Conservation (phyloP, 2,113 vertebrate genomes). For the Miniopterus natalensis region DNA sequence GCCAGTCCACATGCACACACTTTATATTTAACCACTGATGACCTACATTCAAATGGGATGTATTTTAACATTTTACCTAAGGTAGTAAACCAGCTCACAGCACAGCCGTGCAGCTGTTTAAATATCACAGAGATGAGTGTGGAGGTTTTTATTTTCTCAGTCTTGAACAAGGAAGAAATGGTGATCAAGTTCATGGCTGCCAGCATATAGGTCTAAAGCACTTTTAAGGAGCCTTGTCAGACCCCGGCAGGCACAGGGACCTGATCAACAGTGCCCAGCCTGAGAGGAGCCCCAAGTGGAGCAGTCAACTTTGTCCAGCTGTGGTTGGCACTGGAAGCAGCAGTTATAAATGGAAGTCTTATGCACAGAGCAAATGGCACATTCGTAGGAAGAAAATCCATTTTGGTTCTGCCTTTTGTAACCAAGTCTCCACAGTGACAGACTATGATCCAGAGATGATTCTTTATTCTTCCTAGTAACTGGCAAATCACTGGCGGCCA, state of each 20-base stretch:
- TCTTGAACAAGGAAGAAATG: constrained; percentile 45
- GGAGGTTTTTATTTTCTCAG: constrained; percentile 32
- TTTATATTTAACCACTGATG: constrained; percentile 41
- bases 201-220: background rate
- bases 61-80: constrained; percentile 47
- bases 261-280: background rate
- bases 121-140: constrained; percentile 9
- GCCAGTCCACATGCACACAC: background rate
- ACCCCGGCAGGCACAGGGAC: background rate
- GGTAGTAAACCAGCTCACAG: background rate
- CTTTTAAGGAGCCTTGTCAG: background rate
- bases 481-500: background rate
- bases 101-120: background rate
- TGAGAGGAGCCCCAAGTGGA: background rate
- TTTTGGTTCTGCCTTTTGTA: constrained; percentile 27
- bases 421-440: background rate
- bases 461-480: constrained; percentile 7
- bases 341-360: background rate
- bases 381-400: background rate
- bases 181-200: background rate
- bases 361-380: background rate
- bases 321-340: background rate
- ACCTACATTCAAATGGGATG: background rate
- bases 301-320: background rate
- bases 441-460: background rate